Evolutionary conservation across 2,888 invertebrate species (phyloP).

Genomic region (Sacculina carcini): DNA sequence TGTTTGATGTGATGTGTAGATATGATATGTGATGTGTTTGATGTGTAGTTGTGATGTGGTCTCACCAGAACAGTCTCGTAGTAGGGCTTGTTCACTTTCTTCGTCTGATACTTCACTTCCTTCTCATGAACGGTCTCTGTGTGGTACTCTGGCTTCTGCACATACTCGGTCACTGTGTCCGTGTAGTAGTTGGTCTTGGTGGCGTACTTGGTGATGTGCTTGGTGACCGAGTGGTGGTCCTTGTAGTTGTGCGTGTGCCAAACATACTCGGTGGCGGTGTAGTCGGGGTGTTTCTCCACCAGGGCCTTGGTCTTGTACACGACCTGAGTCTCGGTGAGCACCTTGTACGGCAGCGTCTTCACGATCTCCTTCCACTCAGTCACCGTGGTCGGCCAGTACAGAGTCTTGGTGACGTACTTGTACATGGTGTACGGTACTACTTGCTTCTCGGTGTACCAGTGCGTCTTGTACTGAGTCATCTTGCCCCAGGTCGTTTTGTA

Average conservation of each 20-base stretch:
- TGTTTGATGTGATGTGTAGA: no score
- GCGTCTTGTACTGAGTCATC: conserved; percentile 2
- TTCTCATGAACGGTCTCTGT: conserved; percentile 12
- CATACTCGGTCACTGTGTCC: conserved; percentile 10
- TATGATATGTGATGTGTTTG: no score
- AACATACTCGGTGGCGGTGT: conserved; percentile 1
- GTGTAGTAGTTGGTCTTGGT: conserved; percentile 12
- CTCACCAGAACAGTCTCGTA: neutral
- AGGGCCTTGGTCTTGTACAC: neutral
- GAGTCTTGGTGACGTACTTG: neutral
- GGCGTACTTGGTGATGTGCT: conserved; percentile 13
- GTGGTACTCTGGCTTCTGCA: conserved; percentile 12
- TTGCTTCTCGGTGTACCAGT: neutral
- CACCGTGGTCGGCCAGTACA: neutral
- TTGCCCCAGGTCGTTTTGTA: neutral
- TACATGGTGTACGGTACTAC: neutral
- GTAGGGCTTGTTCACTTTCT: neutral
- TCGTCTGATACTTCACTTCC: neutral
- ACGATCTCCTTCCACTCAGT: neutral
- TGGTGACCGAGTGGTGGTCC: conserved; percentile 12
- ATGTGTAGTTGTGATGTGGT: no score
- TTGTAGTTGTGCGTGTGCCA: conserved; percentile 3
- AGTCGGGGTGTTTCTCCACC: conserved; percentile 1
- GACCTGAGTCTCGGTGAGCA: neutral
- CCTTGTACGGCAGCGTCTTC: neutral